phyloP scores from a whole-genome alignment of 2,113 vertebrate genomes.

The Panthera tigris region DNA sequence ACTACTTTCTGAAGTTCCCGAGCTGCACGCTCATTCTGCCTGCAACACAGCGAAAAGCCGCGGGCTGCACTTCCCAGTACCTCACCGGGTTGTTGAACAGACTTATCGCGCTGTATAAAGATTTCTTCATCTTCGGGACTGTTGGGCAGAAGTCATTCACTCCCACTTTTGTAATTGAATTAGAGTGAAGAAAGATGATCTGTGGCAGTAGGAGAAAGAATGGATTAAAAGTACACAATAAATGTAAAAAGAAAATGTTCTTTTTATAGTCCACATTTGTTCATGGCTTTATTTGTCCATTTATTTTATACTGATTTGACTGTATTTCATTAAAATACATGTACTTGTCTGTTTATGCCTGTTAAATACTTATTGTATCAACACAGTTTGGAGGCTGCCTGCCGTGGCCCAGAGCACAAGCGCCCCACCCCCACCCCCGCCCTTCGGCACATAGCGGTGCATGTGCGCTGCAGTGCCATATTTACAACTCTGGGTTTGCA shows the following conservation, averaged over 20 bases:
- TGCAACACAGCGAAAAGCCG: conserved; percentile 94
- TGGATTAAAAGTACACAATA: background rate
- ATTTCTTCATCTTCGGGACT: conserved; percentile 89
- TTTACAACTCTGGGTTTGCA: background rate
- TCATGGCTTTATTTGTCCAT: background rate
- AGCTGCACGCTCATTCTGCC: conserved; percentile 93
- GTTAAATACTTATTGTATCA: background rate
- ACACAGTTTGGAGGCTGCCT: background rate
- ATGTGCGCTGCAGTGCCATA: background rate
- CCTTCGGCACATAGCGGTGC: too few relatives aligned
- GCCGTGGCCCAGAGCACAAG: background rate
- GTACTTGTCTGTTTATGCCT: background rate
- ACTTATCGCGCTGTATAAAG: conserved; percentile 93
- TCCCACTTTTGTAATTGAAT: conserved; percentile 93
- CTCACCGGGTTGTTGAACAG: conserved; percentile 96
- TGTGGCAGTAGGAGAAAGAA: conserved; percentile 74
- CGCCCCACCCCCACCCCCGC: too few relatives aligned
- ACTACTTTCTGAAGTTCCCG: conserved; percentile 92
- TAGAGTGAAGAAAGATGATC: conserved; percentile 96
- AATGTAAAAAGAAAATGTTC: background rate
- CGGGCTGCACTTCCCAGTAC: conserved; percentile 95
- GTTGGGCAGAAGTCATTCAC: conserved; percentile 96
- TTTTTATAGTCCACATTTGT: background rate
- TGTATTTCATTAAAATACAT: conserved; percentile 45
- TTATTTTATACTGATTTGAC: conserved; percentile 24